A percentile compares a stretch with the other conserved stretches of the same genome.
phyloP scores from a whole-genome alignment of 2,113 vertebrate genomes.

The Nesospiza acunhae region DNA sequence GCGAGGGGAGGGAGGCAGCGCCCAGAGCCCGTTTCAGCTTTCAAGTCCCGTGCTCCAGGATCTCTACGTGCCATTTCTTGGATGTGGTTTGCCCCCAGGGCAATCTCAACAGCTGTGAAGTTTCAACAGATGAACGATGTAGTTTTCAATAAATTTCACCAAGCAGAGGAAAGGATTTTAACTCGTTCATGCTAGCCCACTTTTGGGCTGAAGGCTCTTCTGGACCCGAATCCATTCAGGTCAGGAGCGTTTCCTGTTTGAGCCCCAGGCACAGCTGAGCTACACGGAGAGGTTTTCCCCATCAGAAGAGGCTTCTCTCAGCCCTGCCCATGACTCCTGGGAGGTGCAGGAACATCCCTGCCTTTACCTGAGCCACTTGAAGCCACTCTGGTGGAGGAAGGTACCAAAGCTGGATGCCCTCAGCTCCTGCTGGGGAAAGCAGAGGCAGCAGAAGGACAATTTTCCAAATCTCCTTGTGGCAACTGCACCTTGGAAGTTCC shows the following conservation, averaged over 20 bases:
- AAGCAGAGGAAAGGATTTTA: constrained; percentile 6
- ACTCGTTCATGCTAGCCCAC: constrained; percentile 12
- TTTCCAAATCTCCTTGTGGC: background rate
- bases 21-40: background rate
- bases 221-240: fast-evolving
- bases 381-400: background rate
- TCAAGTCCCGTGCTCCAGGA: constrained; percentile 36
- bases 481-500: background rate
- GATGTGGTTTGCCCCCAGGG: constrained; percentile 57
- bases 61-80: constrained; percentile 59
- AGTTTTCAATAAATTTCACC: constrained; percentile 50
- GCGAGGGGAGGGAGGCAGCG: background rate
- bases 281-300: background rate
- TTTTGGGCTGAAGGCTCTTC: background rate
- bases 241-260: background rate
- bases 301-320: background rate
- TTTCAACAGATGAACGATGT: constrained; percentile 38
- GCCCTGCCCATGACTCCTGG: background rate
- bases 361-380: background rate
- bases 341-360: background rate
- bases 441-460: background rate
- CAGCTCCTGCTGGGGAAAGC: background rate
- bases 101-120: constrained; percentile 59
- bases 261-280: background rate
- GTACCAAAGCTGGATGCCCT: background rate